These are phyloP conservation scores for Diploscapter pachys DNA, from an alignment of 1,140 invertebrate species.

Conservation along the genomic window DNA sequence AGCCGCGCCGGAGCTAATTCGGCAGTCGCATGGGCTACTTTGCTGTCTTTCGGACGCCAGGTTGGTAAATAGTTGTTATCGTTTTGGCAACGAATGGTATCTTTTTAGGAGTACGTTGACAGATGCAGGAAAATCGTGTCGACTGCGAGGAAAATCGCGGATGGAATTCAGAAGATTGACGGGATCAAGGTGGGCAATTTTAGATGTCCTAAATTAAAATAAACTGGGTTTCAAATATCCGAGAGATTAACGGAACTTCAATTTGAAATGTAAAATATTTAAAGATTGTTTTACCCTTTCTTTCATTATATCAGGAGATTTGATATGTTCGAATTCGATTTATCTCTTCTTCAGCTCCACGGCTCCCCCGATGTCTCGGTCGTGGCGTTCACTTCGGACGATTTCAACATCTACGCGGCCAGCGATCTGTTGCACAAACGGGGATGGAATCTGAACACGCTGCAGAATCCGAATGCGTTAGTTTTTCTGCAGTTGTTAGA, in stretches of 20 bases:
- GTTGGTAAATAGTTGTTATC: no score
- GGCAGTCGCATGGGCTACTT: conserved; percentile 90
- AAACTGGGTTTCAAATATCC: no score
- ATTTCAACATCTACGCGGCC: conserved; percentile 86
- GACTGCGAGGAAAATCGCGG: conserved; percentile 75
- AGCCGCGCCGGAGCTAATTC: conserved; percentile 68
- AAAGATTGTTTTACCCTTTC: not conserved
- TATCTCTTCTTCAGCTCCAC: conserved; percentile 14
- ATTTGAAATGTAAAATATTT: not conserved
- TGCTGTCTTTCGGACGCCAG: conserved; percentile 80
- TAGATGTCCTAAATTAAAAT: not conserved
- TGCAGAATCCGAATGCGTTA: conserved; percentile 89
- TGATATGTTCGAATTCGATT: not conserved
- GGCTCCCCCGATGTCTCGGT: conserved; percentile 79
- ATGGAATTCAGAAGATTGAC: conserved; percentile 72
- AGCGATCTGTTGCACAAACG: conserved; percentile 70
- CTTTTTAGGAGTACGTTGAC: conserved; percentile 72
- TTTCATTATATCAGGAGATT: not conserved
- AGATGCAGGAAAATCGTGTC: conserved; percentile 79
- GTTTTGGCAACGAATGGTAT: no score
- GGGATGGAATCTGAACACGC: conserved; percentile 88
- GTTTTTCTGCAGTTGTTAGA: conserved; percentile 28
- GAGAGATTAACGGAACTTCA: no score
- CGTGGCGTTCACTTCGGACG: conserved; percentile 79
- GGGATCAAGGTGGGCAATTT: conserved; percentile 75